phyloP scores from a whole-genome alignment of 2,888 invertebrate genomes.

The Polyommatus icarus region DNA sequence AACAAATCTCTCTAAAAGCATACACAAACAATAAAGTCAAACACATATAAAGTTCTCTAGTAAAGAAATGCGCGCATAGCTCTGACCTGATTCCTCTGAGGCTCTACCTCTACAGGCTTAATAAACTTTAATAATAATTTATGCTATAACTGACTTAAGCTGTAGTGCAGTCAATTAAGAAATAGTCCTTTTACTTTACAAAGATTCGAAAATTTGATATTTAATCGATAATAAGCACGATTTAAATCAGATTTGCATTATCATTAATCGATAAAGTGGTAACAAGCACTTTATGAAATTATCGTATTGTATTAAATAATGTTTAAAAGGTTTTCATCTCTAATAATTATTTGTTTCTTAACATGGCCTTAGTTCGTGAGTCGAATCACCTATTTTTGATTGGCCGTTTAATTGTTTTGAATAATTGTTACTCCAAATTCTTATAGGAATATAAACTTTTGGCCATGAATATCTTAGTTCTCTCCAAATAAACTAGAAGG shows the following conservation, averaged over 20 bases:
- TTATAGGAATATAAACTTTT: too few relatives aligned
- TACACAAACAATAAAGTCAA: slow-evolving; percentile 17
- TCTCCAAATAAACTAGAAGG: too few relatives aligned
- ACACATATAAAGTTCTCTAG: slow-evolving; percentile 8
- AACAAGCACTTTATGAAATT: neutral
- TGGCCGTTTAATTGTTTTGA: neutral
- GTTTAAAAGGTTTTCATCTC: too few relatives aligned
- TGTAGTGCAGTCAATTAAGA: neutral
- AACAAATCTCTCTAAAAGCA: slow-evolving; percentile 4
- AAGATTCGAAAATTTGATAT: neutral
- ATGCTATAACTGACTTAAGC: neutral
- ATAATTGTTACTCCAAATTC: too few relatives aligned
- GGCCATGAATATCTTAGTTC: too few relatives aligned
- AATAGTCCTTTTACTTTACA: neutral
- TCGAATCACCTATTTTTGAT: neutral
- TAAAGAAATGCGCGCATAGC: slow-evolving; percentile 7
- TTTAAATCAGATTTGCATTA: neutral
- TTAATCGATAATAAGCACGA: neutral
- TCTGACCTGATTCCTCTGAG: slow-evolving; percentile 8
- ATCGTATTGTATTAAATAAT: neutral
- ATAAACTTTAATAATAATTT: neutral
- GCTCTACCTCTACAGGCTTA: neutral
- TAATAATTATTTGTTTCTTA: too few relatives aligned
- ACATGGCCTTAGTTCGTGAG: neutral
- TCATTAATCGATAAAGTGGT: neutral